Evolutionary conservation across 2,888 invertebrate genomes (phyloP), one percentile per base, ranked within the genome.

Genomic region (Oscheius sp.): DNA sequence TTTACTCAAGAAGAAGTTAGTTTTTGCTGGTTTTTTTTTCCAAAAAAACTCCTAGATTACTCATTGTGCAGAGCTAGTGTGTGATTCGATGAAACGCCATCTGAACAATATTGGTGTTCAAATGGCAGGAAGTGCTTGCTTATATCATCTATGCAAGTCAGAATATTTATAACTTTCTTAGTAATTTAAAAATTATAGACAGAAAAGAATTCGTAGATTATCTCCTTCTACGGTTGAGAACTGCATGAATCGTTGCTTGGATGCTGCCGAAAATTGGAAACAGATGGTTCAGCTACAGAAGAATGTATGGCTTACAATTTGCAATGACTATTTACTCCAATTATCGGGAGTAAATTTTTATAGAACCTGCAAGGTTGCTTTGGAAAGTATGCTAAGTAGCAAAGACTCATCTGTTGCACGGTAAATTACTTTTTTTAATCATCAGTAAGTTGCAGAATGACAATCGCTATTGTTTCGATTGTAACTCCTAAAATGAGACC

Each of bases 401-500:
- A 65, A 75, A 27, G 79, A 81, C 42, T 66, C 78, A 10, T 74
- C 75, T 46, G 79, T 81, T 6, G 75, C 78, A 17, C 63, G 77
- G 77, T 77, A 17, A 42, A 20, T 10, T 15, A 27, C 33, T 33
- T 6, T 46, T 2, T 27, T 34, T 10, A n/a, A 23, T 37, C 12
- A 34, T 20, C 15, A 37, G 17, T 15, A 4, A 15, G 4, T 15
- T 91, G 91, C 83, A 89, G 92, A 65, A 92, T 92, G 92, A 91
- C 91, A 25, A 92, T 92, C n/a, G 92, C 92, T 0, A 92, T 92
- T 72, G 92, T 92, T 82, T 92, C 92, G 71, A 92, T 92, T 75
- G 88, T 92, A 31, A 91, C 89, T 61, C 89, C 89, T 4, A 89
- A 89, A 88, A 91, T 91, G 70, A 90, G 91, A 2, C 91, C 92